phyloP scores from a whole-genome alignment of 2,888 invertebrate genomes.

The Dusona sp. region DNA sequence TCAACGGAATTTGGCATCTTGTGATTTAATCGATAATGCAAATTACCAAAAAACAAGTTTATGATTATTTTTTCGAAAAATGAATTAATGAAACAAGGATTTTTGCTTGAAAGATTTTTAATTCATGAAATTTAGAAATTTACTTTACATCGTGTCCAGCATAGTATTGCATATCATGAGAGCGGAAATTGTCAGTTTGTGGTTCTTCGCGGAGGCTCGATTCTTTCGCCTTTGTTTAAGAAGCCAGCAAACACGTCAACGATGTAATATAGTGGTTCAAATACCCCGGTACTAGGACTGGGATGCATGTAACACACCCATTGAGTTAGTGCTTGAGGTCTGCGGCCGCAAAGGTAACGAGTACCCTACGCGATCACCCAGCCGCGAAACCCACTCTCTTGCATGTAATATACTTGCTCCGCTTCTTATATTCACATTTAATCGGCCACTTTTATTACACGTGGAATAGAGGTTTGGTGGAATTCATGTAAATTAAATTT shows the following conservation, averaged over 20 bases:
- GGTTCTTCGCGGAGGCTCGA: neutral
- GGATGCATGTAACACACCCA: constrained; percentile 38
- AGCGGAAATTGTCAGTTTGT: constrained; percentile 30
- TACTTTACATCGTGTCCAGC: neutral
- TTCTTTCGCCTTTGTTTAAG: constrained; percentile 14
- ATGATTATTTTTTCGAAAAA: neutral
- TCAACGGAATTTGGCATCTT: constrained; percentile 15
- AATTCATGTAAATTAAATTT: constrained; percentile 33
- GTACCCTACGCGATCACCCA: constrained; percentile 73
- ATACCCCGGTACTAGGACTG: neutral
- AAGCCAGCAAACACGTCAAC: constrained; percentile 1
- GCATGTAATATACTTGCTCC: constrained; percentile 68
- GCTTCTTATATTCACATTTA: constrained; percentile 75
- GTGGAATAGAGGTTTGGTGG: constrained; percentile 45
- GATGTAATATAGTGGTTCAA: constrained; percentile 14
- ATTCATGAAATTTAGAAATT: constrained; percentile 3
- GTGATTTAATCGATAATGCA: neutral
- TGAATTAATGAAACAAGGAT: neutral
- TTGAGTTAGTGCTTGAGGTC: constrained; percentile 34
- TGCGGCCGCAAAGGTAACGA: constrained; percentile 38
- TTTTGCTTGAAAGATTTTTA: neutral
- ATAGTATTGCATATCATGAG: constrained; percentile 9
- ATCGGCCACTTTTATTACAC: constrained; percentile 46
- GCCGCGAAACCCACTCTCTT: constrained; percentile 77
- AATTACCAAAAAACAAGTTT: neutral